Conservation (phyloP, 2,797 vertebrate species). For the Alosa sapidissima region DNA sequence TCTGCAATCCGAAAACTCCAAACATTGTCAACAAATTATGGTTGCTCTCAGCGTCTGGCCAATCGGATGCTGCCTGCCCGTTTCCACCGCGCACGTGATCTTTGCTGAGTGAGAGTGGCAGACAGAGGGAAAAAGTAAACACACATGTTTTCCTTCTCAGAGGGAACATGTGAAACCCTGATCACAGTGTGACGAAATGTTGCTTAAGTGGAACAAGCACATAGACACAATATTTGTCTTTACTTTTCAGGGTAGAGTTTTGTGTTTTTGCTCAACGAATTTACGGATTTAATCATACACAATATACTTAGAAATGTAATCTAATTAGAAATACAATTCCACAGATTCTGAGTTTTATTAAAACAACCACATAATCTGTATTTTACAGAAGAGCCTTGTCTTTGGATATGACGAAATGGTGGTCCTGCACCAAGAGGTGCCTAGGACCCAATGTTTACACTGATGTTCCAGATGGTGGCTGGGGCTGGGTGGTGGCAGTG, state of each 20-base stretch:
- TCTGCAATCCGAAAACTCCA: not conserved
- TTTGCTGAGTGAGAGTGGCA: not conserved
- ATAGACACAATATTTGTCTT: not conserved
- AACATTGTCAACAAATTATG: not conserved
- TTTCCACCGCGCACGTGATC: not conserved
- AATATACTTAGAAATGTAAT: not conserved
- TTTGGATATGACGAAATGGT: conserved; percentile 75
- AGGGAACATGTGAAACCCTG: not conserved
- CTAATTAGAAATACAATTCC: not conserved
- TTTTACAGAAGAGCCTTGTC: not conserved
- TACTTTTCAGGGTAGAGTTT: not conserved
- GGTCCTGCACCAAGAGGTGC: conserved; percentile 64
- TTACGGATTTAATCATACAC: too few relatives aligned
- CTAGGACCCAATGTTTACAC: conserved; percentile 82
- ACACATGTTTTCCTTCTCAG: not conserved
- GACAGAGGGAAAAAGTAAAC: not conserved
- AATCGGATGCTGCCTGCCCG: not conserved
- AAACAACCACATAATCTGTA: not conserved
- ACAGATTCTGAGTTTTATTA: not conserved
- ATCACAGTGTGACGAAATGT: not conserved
- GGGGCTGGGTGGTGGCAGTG: conserved; percentile 90
- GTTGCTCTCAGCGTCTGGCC: not conserved
- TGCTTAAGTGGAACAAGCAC: not conserved
- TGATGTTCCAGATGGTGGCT: conserved; percentile 91
- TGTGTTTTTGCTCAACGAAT: not conserved